Base-by-base conservation (phyloP, 1,140 invertebrate genomes). In the Drosophila ironensis region DNA sequence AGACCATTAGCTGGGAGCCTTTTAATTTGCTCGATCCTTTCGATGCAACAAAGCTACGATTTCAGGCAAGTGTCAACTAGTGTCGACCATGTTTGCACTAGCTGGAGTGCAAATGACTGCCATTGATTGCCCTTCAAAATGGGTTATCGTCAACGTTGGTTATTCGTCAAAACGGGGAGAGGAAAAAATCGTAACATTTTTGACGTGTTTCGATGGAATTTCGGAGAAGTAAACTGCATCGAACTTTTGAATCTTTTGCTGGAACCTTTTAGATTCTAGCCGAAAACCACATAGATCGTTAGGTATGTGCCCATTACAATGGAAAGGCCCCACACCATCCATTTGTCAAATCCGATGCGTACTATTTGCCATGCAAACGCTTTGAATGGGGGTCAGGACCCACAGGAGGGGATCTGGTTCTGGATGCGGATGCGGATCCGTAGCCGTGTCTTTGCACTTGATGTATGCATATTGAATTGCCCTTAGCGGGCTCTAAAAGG, bases 381-480 rank as follows among this genome's bases (percentile, higher is more conserved):
- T 70, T 52, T 30, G 33, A 42, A 61, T 50, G 48, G 37, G 27
- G 30, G 63, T 52, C 54, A 17, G 27, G 50, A 48, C 33, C 37
- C 24, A 11, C 38, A n/a, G 17, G 42, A 14, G 17, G 41, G 52
- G 16, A 24, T 24, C 11, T 57, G 30, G 54, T 38, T 56, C 6
- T 17, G 19, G 44, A n/a, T 7, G 12, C 4, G 16, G 9, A 17
- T 28, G 17, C 2, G 56, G 8, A 24, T 17, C 33, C 14, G 12
- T 33, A 56, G 25, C 42, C 28, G 27, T 73, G 61, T 46, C 50
- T 48, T 25, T 74, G 51, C 66, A 56, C 54, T 82, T 81, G 77
- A 81, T 81, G 47, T 81, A 81, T 81, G 77, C 77, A 81, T 82
- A 81, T 81, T 72, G 72, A 76, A 82, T 77, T 77, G 78, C 77